Conservation (phyloP, 37 sponge, comb jelly and placozoan genomes). For the Aphrocallistes beatrix region DNA sequence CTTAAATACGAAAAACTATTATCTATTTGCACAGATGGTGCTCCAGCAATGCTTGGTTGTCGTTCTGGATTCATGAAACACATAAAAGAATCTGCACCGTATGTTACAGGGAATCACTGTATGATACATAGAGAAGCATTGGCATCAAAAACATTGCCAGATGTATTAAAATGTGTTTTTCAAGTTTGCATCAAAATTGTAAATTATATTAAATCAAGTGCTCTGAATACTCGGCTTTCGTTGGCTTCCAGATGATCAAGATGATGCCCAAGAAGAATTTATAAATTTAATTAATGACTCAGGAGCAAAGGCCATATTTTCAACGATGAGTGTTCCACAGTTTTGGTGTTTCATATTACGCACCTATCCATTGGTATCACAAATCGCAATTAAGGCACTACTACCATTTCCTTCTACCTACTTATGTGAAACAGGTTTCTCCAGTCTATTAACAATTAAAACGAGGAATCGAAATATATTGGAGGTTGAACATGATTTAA, state of each 20-base stretch:
- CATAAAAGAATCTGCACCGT: not conserved
- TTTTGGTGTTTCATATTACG: too few relatives aligned
- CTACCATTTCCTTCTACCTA: too few relatives aligned
- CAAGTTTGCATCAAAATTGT: slow-evolving; percentile 10
- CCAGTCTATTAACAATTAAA: too few relatives aligned
- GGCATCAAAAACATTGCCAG: slow-evolving; percentile 5
- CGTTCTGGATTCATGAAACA: slow-evolving; percentile 19
- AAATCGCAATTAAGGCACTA: too few relatives aligned
- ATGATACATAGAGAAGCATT: slow-evolving; percentile 14
- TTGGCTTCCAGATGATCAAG: slow-evolving; percentile 13
- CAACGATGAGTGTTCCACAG: too few relatives aligned
- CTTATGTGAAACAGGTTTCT: too few relatives aligned
- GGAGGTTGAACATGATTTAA: too few relatives aligned
- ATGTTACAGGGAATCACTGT: not conserved
- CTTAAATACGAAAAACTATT: slow-evolving; percentile 8
- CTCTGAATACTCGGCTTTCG: slow-evolving; percentile 1
- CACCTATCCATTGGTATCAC: too few relatives aligned
- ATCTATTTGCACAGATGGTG: slow-evolving; percentile 19
- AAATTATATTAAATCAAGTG: slow-evolving; percentile 11
- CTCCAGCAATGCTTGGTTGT: slow-evolving; percentile 15
- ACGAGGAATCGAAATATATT: too few relatives aligned
- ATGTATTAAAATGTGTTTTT: not conserved
- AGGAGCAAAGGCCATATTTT: too few relatives aligned
- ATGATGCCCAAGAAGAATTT: slow-evolving; percentile 19
- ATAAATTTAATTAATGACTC: too few relatives aligned